Percentiles rank a stretch among this genome's conserved stretches.
These are phyloP conservation scores for Synanthedon vespiformis DNA, from an alignment of 2,888 invertebrate species.

Conservation along the genomic window DNA sequence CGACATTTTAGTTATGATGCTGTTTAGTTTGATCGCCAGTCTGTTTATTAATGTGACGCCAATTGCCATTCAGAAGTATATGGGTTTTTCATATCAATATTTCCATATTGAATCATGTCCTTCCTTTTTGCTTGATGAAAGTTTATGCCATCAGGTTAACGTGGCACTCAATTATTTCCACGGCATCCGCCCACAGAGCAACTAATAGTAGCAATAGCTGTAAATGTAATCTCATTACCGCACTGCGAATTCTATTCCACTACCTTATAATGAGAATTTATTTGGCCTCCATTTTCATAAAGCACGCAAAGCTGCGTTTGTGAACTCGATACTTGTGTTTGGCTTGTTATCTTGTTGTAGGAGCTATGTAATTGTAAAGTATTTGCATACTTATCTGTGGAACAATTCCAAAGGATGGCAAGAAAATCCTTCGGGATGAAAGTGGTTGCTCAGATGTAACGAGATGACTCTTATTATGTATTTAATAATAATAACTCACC, in stretches of 20 bases:
- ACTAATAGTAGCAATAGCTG: slow-evolving; percentile 40
- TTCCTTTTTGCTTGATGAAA: slow-evolving; percentile 1
- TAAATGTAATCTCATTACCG: slow-evolving; percentile 48
- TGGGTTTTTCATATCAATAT: background rate
- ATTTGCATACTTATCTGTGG: slow-evolving; percentile 20
- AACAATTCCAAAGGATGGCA: slow-evolving; percentile 3
- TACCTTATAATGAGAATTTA: slow-evolving; percentile 34
- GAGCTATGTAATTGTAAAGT: slow-evolving; percentile 35
- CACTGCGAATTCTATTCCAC: slow-evolving; percentile 41
- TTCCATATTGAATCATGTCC: slow-evolving; percentile 6
- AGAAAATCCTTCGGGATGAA: slow-evolving; percentile 22
- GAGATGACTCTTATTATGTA: slow-evolving; percentile 39
- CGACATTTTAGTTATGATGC: slow-evolving; percentile 21
- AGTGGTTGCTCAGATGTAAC: slow-evolving; percentile 22
- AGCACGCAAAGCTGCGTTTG: slow-evolving; percentile 31
- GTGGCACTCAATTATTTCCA: slow-evolving; percentile 19
- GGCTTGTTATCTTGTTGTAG: slow-evolving; percentile 29
- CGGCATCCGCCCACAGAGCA: slow-evolving; percentile 30
- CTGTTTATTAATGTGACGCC: background rate
- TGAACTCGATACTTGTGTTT: slow-evolving; percentile 36
- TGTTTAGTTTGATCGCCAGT: slow-evolving; percentile 13
- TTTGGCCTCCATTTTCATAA: slow-evolving; percentile 54
- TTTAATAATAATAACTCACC: slow-evolving; percentile 36
- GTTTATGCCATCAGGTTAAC: slow-evolving; percentile 4
- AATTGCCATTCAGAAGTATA: background rate